Evolutionary conservation across 2,888 invertebrate species (phyloP).

Genomic region (Athrips mouffetella): DNA sequence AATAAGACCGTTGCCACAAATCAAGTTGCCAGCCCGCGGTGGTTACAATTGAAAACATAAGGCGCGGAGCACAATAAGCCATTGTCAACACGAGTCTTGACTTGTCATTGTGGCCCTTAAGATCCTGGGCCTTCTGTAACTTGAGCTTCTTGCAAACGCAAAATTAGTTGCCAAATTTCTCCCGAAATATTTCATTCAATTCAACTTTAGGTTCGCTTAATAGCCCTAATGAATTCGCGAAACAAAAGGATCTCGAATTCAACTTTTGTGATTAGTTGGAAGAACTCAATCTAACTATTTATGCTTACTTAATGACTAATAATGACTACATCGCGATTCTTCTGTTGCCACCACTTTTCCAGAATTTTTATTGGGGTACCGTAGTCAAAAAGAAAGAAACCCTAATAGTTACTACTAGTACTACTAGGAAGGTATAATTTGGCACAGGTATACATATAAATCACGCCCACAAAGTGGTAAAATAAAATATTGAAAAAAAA

Average conservation of each 20-base stretch:
- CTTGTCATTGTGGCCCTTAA: constrained; percentile 34
- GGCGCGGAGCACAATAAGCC: constrained; percentile 45
- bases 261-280: background rate
- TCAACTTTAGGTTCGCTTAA: background rate
- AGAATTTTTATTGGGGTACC: too few species aligned
- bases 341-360: too few species aligned
- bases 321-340: too few species aligned
- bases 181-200: constrained; percentile 32
- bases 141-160: background rate
- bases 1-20: background rate
- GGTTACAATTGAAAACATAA: constrained; percentile 43
- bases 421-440: too few species aligned
- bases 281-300: background rate
- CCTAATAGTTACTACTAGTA: too few species aligned
- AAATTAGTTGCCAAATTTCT: constrained; percentile 50
- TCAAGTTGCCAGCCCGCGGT: constrained; percentile 14
- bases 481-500: too few species aligned
- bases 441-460: too few species aligned
- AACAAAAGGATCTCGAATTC: background rate
- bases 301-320: background rate
- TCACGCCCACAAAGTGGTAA: too few species aligned
- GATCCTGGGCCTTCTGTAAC: background rate
- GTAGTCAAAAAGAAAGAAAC: too few species aligned
- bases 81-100: constrained; percentile 41
- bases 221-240: background rate